Base-by-base conservation (phyloP, 2,888 invertebrate species). In the Brachyptera putata region DNA sequence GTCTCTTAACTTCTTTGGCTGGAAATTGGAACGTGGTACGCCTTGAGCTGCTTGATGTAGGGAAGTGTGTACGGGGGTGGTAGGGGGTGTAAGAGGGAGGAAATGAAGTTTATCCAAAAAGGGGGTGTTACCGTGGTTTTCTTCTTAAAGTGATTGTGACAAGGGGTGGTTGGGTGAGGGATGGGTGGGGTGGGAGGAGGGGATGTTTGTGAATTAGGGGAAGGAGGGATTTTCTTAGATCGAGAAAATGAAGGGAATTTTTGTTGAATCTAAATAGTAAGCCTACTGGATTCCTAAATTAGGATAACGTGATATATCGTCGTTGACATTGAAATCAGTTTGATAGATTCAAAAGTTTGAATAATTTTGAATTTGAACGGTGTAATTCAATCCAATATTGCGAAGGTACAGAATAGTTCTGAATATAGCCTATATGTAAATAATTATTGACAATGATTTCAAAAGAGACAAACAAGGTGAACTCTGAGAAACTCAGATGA, bases 21-120 rank as follows among this genome's bases (percentile, higher is more conserved):
- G 57, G 53, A 57, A 48, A 50, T 57, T 55, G 56, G 37, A 18
- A 22, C 4, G 55, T 46, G 41, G 59, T 21, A 30, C n/a, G n/a
- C n/a, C n/a, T n/a, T n/a, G n/a, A n/a, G 13, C n/a, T 5, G 34
- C 34, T 34, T 5, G 11, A 34, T 34, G 34, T 11, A 34, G 34
- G 34, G 34, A 11, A 9, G 34, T 5, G 16, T 5, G 39, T 9
- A 9, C 13, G 24, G 39, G n/a, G 39, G 26, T 18, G 16, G 7
- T 41, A 1, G 56, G 41, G 22, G 56, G 21, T 13, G n/a, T 24
- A 56, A 25, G 9, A 11, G 39, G 25, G 9, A 13, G 21, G 22
- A 18, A 21, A 41, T n/a, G 14, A 43, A 43, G 7, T 43, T 43
- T 4, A 43, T 43, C 43, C 43, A 11, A 14, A 37, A 3, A 16